A percentile compares a stretch with the other conserved stretches of the same genome.
These are phyloP conservation scores for Alosa alosa DNA, from an alignment of 2,113 vertebrate genomes.

Conservation along the genomic window DNA sequence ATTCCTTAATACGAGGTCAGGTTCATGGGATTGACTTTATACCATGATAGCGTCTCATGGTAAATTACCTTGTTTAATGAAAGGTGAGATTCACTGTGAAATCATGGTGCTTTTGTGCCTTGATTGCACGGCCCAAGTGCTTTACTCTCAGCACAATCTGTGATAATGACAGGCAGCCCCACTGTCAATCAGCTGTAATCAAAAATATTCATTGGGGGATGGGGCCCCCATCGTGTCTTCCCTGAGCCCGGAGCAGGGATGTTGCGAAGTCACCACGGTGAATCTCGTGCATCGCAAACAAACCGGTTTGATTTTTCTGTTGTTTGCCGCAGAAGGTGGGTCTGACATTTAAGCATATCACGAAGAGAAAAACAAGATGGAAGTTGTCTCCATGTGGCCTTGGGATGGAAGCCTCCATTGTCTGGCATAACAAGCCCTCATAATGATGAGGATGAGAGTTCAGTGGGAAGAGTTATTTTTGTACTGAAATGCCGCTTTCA, in stretches of 20 bases:
- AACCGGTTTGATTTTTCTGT: conserved; percentile 44
- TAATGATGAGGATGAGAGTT: conserved; percentile 21
- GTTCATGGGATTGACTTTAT: conserved; percentile 11
- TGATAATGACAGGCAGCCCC: conserved; percentile 42
- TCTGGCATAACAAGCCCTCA: background rate
- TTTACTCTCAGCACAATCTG: conserved; percentile 32
- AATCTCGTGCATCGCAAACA: conserved; percentile 40
- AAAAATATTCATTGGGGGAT: conserved; percentile 50
- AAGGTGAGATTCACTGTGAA: conserved; percentile 48
- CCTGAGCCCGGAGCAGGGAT: conserved; percentile 33
- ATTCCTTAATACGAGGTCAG: background rate
- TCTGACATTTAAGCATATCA: conserved; percentile 38
- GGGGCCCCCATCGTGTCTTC: conserved; percentile 37
- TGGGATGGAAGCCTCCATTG: background rate
- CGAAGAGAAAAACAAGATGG: background rate
- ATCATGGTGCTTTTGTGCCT: conserved; percentile 47
- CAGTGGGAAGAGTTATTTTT: background rate
- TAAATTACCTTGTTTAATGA: conserved; percentile 30
- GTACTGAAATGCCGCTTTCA: background rate
- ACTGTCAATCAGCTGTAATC: conserved; percentile 54
- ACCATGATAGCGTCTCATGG: background rate
- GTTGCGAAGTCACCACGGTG: conserved; percentile 24
- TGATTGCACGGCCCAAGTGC: conserved; percentile 25
- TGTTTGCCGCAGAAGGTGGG: conserved; percentile 31
- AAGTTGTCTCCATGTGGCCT: background rate